phyloP scores from a whole-genome alignment of 2,888 invertebrate species.

The Bedellia somnulentella region DNA sequence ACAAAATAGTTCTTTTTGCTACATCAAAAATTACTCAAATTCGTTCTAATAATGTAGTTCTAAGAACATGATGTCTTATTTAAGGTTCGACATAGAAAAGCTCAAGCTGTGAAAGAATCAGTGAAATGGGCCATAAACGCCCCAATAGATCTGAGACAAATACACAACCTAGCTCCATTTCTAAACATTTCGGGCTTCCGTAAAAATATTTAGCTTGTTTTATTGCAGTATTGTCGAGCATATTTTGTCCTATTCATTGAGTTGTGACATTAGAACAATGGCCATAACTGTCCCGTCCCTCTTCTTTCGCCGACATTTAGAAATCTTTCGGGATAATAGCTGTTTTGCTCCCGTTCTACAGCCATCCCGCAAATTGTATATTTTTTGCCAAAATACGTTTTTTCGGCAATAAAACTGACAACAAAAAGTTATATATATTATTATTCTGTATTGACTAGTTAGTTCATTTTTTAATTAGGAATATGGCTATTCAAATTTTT shows the following conservation, averaged over 20 bases:
- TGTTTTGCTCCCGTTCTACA: not conserved
- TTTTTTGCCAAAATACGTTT: too few species aligned
- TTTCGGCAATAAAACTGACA: too few species aligned
- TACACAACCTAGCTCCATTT: too few species aligned
- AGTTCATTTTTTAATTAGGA: too few species aligned
- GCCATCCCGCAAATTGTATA: too few species aligned
- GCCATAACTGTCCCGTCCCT: slow-evolving; percentile 31
- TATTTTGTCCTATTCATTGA: slow-evolving; percentile 34
- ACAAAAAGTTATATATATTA: too few species aligned
- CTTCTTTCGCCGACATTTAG: slow-evolving; percentile 24
- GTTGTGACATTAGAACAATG: slow-evolving; percentile 44
- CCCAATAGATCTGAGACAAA: slow-evolving; percentile 35
- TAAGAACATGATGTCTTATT: slow-evolving; percentile 59
- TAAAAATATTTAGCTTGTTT: slow-evolving; percentile 35
- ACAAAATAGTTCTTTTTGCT: slow-evolving; percentile 29
- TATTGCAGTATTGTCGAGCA: slow-evolving; percentile 47
- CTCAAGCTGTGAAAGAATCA: slow-evolving; percentile 38
- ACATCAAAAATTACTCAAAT: slow-evolving; percentile 37
- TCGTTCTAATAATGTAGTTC: slow-evolving; percentile 53
- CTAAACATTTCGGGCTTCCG: slow-evolving; percentile 43
- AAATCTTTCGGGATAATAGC: slow-evolving; percentile 4
- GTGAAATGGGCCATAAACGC: slow-evolving; percentile 46
- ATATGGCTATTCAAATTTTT: too few species aligned
- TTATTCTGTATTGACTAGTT: too few species aligned
- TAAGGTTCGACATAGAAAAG: slow-evolving; percentile 46